Base-by-base conservation (phyloP, 2,113 vertebrate species). In the Delphinapterus leucas region DNA sequence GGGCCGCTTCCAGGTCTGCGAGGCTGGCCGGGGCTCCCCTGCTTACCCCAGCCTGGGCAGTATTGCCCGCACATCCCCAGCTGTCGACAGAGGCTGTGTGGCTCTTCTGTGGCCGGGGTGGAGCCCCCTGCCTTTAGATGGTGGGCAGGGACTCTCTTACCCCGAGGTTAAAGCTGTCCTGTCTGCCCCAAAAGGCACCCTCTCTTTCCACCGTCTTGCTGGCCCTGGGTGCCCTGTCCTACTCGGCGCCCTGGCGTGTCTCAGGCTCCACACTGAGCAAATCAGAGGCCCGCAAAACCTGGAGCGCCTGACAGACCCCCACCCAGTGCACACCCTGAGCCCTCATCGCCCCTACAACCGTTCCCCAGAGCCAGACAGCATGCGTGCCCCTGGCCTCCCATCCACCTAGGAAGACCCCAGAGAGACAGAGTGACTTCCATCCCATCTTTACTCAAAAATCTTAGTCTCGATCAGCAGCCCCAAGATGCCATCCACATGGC, bases 401-500 rank as follows among this genome's bases (percentile, higher is more conserved):
- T 9, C 68, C 7, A 20, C 1, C 12, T 28, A 26, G 41, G 6
- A 60, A 26, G 23, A 21, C 2, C 23, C 53, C 33, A 5, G 25
- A 26, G 14, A 44, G 26, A 9, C 10, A 65, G 55, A 31, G 49
- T 3, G 18, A 10, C 10, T 4, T 70, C 55, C 28, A 11, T 17
- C 28, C 47, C 31, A 14, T 23, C 10, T 44, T 55, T 20, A 21
- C 28, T 55, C 79, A 18, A 4, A 63, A 41, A 1, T 12, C 20
- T 63, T 2, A 1, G 7, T 33, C 11, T 55, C 41, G 20, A 5
- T 11, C n/a, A 20, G 13, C 73, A 17, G 14, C 47, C 49, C 60
- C 0, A 1, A 6, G 47, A 13, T 0, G 13, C 38, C 15, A 1
- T 15, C n/a, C 23, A 9, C 8, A 1, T 2, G 0, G 2, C 25